These are phyloP conservation scores for Oreochromis aureus DNA, from an alignment of 2,113 vertebrate genomes.

Conservation along the genomic window DNA sequence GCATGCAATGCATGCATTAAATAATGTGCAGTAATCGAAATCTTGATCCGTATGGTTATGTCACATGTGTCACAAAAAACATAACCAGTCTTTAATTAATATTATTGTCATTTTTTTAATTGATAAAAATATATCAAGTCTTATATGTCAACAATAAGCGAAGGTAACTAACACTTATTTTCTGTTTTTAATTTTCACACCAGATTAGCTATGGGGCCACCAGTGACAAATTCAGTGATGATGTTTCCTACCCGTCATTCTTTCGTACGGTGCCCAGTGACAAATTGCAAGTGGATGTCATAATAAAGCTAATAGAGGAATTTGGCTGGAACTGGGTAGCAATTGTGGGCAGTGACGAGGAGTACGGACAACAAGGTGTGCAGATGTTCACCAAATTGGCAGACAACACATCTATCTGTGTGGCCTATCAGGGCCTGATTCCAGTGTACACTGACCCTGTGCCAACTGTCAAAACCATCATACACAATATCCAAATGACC, in stretches of 20 bases:
- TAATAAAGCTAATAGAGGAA: slow-evolving; percentile 64
- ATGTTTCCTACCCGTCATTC: slow-evolving; percentile 80
- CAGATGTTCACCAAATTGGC: slow-evolving; percentile 70
- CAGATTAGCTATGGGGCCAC: slow-evolving; percentile 85
- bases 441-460: slow-evolving; percentile 56
- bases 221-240: slow-evolving; percentile 77
- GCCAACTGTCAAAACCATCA: slow-evolving; percentile 4
- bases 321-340: slow-evolving; percentile 89
- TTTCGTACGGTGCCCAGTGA: slow-evolving; percentile 83
- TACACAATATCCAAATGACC: slow-evolving; percentile 15
- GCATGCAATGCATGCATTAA: neutral
- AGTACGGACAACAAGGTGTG: slow-evolving; percentile 79
- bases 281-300: slow-evolving; percentile 66
- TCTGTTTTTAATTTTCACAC: neutral
- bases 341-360: slow-evolving; percentile 77
- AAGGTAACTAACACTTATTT: neutral
- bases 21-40: neutral
- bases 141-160: neutral
- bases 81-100: neutral
- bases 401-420: slow-evolving; percentile 64
- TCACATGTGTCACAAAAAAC: neutral
- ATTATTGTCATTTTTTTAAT: neutral
- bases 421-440: slow-evolving; percentile 78
- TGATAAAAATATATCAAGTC: neutral
- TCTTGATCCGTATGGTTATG: neutral